Evolutionary conservation across 1,140 invertebrate genomes (phyloP), one percentile per base, ranked within the genome.

Genomic region (Lordiphosa mommai): DNA sequence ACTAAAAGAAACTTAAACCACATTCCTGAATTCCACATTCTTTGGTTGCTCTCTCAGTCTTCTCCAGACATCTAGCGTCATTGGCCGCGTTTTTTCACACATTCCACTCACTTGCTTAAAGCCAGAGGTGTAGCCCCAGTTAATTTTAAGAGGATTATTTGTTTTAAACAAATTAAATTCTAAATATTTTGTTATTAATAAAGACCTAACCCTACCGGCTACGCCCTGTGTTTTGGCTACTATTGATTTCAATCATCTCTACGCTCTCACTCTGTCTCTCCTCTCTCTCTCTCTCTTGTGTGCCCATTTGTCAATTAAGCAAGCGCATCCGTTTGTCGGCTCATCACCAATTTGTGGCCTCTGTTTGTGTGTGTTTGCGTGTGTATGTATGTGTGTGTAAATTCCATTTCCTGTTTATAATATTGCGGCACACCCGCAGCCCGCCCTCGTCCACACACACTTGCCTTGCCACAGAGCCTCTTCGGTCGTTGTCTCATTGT

Each of bases 331-430:
- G 77, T 69, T 79, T 72, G 56, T 67, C 56, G 65, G 70, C 74
- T 61, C 72, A 72, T 79, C 73, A 72, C 37, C 73, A 72, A 80
- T 69, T 65, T 74, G 63, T 58, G 34, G 33, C 13, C 10, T 30
- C 14, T 46, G 14, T 9, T 7, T 5, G 37, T 20, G 13, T 68
- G 33, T 48, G n/a, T n/a, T n/a, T n/a, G 40, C 40, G 38, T 52
- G 34, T 49, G 34, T 51, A 36, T 40, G 41, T 47, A 44, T 59
- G 76, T 79, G 65, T 80, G 65, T 61, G 77, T 82, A 84, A 84
- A 82, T 82, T 82, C 64, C 79, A 82, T 82, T 82, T 82, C 77
- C 77, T 82, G 77, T 82, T 82, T 82, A 72, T 82, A 82, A 76
- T 84, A 59, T 58, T 82, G 72, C 52, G 57, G 50, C 73, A 65